Conservation (phyloP, 2,888 invertebrate species). For the Drosophila emarginata region DNA sequence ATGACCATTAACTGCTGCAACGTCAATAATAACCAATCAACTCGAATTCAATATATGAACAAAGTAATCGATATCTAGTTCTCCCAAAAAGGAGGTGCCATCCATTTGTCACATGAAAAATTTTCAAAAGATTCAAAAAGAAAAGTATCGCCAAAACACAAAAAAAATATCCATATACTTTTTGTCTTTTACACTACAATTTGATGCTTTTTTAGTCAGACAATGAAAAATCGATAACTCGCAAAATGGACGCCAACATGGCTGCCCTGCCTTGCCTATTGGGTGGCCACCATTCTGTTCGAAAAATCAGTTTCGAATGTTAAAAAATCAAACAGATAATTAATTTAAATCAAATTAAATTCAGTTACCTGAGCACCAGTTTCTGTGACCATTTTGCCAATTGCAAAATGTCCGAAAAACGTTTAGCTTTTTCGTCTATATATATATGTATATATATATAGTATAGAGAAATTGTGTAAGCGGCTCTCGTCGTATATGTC, state of each 20-base stretch:
- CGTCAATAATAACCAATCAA: slow-evolving; percentile 22
- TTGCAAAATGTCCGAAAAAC: slow-evolving; percentile 26
- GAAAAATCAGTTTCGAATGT: slow-evolving; percentile 31
- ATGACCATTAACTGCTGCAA: slow-evolving; percentile 29
- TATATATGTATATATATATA: slow-evolving; percentile 47
- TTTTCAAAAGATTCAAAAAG: background rate
- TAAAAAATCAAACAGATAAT: slow-evolving; percentile 21
- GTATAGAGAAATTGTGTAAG: slow-evolving; percentile 80
- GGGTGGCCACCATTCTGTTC: slow-evolving; percentile 24
- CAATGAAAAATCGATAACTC: slow-evolving; percentile 80
- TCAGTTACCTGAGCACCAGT: slow-evolving; percentile 82
- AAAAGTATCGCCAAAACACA: background rate
- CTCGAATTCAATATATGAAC: background rate
- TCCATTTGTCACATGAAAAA: slow-evolving; percentile 16
- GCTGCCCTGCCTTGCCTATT: slow-evolving; percentile 57
- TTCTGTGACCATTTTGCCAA: slow-evolving; percentile 82
- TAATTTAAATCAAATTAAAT: background rate
- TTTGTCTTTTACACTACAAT: slow-evolving; percentile 26
- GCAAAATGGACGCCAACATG: slow-evolving; percentile 81
- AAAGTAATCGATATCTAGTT: slow-evolving; percentile 4
- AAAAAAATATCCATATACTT: background rate
- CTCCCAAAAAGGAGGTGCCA: slow-evolving; percentile 52
- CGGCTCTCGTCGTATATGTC: slow-evolving; percentile 71
- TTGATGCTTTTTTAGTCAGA: slow-evolving; percentile 47
- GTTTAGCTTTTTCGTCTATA: slow-evolving; percentile 23